phyloP scores from a whole-genome alignment of 2,888 invertebrate species.

The Ennomos fuscantarius region DNA sequence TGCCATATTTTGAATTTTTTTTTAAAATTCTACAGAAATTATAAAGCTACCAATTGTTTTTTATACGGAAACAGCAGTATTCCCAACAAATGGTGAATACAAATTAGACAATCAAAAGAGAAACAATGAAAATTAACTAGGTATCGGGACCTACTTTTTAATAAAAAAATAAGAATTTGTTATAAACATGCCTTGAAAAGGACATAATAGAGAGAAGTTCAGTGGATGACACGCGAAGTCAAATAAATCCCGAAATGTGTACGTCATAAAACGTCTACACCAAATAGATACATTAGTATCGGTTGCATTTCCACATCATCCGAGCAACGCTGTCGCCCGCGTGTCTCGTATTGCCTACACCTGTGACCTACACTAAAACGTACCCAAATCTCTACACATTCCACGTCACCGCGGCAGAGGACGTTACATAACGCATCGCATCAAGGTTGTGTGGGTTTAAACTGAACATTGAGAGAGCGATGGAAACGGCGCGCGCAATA shows the following conservation, averaged over 20 bases:
- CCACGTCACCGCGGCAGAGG: constrained; percentile 40
- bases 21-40: no score
- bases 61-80: no score
- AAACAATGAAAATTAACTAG: not conserved
- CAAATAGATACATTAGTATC: constrained; percentile 45
- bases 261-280: constrained; percentile 23
- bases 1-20: no score
- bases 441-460: constrained; percentile 29
- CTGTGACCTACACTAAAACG: constrained; percentile 64
- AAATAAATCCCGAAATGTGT: constrained; percentile 12
- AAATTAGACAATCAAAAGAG: no score
- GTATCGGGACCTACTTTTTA: no score
- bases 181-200: not conserved
- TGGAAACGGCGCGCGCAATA: constrained; percentile 55
- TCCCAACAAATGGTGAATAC: no score
- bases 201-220: not conserved
- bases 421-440: constrained; percentile 45
- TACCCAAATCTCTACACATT: constrained; percentile 51
- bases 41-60: no score
- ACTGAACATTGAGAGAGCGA: constrained; percentile 47
- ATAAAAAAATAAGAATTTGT: not conserved
- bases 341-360: constrained; percentile 73
- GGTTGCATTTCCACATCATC: constrained; percentile 65
- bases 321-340: constrained; percentile 69
- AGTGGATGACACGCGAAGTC: constrained; percentile 4